Evolutionary conservation across 2,888 invertebrate species (phyloP), one percentile per base, ranked within the genome.

Genomic region (Lottia scabra): DNA sequence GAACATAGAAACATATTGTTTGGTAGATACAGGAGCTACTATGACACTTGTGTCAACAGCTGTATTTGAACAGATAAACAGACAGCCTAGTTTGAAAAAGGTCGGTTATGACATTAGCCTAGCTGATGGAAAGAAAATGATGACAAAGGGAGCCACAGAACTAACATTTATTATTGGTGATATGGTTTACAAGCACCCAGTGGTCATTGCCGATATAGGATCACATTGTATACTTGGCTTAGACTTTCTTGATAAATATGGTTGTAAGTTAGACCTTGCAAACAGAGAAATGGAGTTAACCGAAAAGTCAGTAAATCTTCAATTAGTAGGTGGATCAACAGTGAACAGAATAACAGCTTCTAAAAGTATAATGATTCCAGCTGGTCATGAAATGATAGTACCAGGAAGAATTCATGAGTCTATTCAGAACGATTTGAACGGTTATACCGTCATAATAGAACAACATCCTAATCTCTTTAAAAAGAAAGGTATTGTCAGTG

Each of bases 401-500:
- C 23, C 26, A 4, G 67, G 67, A 19, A 44, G 38, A 62, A 16
- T 63, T 12, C 48, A 63, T 16, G 66, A 66, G 26, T 38, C 44
- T 15, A 46, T 69, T n/a, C 56, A 30, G 16, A 73, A 64, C 19
- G 27, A 45, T 63, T n/a, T 26, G n/a, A 13, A 63, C 43, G 73
- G 66, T 45, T 13, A 6, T n/a, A 48, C n/a, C 6, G 48, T 6
- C 8, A 26, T 73, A 16, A 27, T 69, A 43, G 69, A 69, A 27
- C 65, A 65, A 23, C 68, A 15, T 23, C 46, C 30, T n/a, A 44
- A 38, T 44, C 63, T 73, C 27, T 27, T 69, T 16, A 44, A 45
- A 16, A 68, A 64, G 30, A n/a, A 65, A 43, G 70, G 68, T n/a
- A 19, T 74, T n/a, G n/a, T n/a, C n/a, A 15, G 65, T 74, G 45